Base-by-base conservation (phyloP, 2,888 invertebrate species). In the Corbicula japonica region DNA sequence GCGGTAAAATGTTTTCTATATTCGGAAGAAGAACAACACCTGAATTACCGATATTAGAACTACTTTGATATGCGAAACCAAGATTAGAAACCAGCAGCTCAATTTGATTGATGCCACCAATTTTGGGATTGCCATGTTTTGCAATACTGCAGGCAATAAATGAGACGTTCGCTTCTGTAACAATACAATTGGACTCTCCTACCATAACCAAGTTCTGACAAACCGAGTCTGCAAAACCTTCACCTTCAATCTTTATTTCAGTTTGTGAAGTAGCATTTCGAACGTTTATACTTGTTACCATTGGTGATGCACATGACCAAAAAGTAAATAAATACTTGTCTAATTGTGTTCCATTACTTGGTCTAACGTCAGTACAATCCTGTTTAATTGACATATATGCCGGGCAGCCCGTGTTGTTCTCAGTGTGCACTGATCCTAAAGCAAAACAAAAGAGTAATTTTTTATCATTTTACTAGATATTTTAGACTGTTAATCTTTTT, bases 121-220 rank as follows among this genome's bases (percentile, higher is more conserved):
- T 41, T 12, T 68, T 54, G 2, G 86, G 86, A 48, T 72, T 54
- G 12, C 50, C 76, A 6, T 48, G 18, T 12, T 80, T 76, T 12
- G 69, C 80, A n/a, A 87, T 65, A 1, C 23, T 72, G 44, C 86
- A 86, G 5, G 60, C 62, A 18, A 87, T 35, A 12, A 48, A 30
- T 8, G 52, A 44, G 2, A 66, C 66, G 12, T 78, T 65, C 1
- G 84, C 62, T 0, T 68, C 46, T 0, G 63, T 58, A 2, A 83
- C 83, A 21, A 28, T 44, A 65, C 86, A 86, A 3, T 54, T 34
- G 21, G 62, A 76, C 34, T 72, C 77, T 10, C 84, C 87, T 56
- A 88, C 78, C 0, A 2, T 70, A 18, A 90, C 79, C 63, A 88
- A 88, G 62, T 90, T 89, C 54, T 88, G 86, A 68, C 88, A 88